Evolutionary conservation across 1,140 invertebrate species (phyloP).

Genomic region (Drosophila kikkawai): DNA sequence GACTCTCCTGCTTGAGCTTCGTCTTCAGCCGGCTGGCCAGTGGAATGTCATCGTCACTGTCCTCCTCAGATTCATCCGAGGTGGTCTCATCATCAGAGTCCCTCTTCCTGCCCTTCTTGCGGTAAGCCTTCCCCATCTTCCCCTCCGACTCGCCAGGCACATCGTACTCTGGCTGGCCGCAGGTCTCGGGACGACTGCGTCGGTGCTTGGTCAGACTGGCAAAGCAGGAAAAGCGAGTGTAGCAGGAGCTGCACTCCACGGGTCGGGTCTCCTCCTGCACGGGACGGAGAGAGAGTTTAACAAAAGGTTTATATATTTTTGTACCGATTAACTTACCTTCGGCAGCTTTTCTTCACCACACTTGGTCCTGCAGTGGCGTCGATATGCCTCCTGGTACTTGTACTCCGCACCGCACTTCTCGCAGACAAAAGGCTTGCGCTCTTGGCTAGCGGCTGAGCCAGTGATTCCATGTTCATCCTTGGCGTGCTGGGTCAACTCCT

Average conservation of each 20-base stretch:
- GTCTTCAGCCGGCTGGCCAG: conserved; percentile 62
- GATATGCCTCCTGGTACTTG: conserved; percentile 72
- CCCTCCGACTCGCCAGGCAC: conserved; percentile 8
- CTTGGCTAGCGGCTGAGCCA: conserved; percentile 30
- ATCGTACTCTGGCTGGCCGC: conserved; percentile 78
- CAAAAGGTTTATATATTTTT: fast-evolving
- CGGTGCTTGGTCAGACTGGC: conserved; percentile 85
- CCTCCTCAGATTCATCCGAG: conserved; percentile 30
- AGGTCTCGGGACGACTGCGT: conserved; percentile 82
- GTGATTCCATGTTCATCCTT: conserved; percentile 47
- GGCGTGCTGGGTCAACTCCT: conserved; percentile 70
- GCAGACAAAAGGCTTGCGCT: conserved; percentile 63
- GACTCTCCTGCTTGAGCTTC: conserved; percentile 66
- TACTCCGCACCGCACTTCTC: conserved; percentile 83
- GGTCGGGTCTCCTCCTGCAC: conserved; percentile 70
- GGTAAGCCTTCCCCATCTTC: conserved; percentile 31
- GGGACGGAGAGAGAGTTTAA: too few relatives aligned
- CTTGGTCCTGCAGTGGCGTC: conserved; percentile 78
- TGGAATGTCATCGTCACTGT: conserved; percentile 69
- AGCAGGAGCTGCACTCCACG: conserved; percentile 84
- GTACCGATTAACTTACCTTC: conserved; percentile 1
- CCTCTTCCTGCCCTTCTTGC: conserved; percentile 31
- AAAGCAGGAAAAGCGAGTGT: conserved; percentile 84
- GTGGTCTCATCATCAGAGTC: conserved; percentile 22
- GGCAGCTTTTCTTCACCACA: conserved; percentile 68